Base-by-base conservation (phyloP, 2,113 vertebrate species). In the Microtus richardsoni region DNA sequence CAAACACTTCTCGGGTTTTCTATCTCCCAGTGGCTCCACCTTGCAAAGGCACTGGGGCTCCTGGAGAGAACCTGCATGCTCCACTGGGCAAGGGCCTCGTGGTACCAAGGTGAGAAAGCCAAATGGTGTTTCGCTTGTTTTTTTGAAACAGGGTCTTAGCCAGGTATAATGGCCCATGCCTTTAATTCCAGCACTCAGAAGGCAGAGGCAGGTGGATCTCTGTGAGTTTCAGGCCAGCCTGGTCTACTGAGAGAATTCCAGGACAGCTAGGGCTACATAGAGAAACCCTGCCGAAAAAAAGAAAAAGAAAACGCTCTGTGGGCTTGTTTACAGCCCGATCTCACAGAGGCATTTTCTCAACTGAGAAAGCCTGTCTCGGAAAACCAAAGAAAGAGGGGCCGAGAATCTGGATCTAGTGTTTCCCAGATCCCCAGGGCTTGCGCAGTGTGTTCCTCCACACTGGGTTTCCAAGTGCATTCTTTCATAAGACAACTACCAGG, bases 161-260 rank as follows among this genome's bases (percentile, higher is more conserved):
- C 3, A 4, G n/a, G 24, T 16, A 8, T 83, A 7, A 8, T 30
- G n/a, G n/a, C 8, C 0, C 24, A 62, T 0, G 2, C 13, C n/a
- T 83, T 83, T 83, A 62, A 41, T 17, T 12, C n/a, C n/a, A 62
- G n/a, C n/a, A 82, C 36, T 10, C 21, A n/a, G 49, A 21, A 58
- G 33, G 78, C 78, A 80, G 78, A 54, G 9, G 33, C 78, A 58
- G 49, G 11, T 3, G 5, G 78, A 80, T 79, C 9, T 80, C 78
- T n/a, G 3, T 70, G 33, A 54, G 77, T 58, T 58, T 21, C 11
- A 80, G 8, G 33, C 78, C 52, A 80, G 21, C 52, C 52, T 80
- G 5, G 52, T 80, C 52, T 58, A 82, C 36, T 13, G 79, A 39
- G 77, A 5, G 30, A 79, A 54, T 82, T 60, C 52, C 5, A 82